phyloP scores from a whole-genome alignment of 2,888 invertebrate genomes.

The Synergus umbraculus region DNA sequence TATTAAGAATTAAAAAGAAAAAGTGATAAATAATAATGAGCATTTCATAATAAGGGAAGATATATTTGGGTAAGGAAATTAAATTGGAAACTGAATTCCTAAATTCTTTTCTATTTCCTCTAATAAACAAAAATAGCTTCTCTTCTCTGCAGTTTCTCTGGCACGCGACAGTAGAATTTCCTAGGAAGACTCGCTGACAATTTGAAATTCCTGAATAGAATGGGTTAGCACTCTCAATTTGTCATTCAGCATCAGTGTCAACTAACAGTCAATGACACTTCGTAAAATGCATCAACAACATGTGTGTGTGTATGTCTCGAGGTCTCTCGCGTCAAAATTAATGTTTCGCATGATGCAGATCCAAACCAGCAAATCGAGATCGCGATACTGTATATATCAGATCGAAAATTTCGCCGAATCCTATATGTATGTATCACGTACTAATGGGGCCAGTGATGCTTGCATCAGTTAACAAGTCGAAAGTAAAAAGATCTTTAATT shows the following conservation, averaged over 20 bases:
- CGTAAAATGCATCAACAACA: neutral
- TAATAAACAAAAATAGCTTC: constrained; percentile 9
- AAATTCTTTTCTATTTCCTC: neutral
- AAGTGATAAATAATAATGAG: too few relatives aligned
- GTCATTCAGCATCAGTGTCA: constrained; percentile 22
- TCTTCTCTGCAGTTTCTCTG: neutral
- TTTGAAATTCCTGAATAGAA: neutral
- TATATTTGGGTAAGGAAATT: too few relatives aligned
- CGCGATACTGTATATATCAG: neutral
- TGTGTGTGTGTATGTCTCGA: neutral
- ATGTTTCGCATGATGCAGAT: constrained; percentile 12
- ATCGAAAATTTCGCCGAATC: constrained; percentile 22
- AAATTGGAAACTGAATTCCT: too few relatives aligned
- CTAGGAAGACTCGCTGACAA: neutral
- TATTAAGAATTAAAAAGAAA: too few relatives aligned
- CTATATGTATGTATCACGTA: neutral
- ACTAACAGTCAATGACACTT: neutral
- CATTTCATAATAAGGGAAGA: too few relatives aligned
- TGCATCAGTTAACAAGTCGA: neutral
- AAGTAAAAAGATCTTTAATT: constrained; percentile 30
- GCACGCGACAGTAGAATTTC: constrained; percentile 5
- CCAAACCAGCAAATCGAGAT: neutral
- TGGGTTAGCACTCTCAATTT: neutral
- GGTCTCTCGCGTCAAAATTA: constrained; percentile 5
- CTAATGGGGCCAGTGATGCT: constrained; percentile 6